phyloP scores from a whole-genome alignment of 2,113 vertebrate species.

The Notiomystis cincta region DNA sequence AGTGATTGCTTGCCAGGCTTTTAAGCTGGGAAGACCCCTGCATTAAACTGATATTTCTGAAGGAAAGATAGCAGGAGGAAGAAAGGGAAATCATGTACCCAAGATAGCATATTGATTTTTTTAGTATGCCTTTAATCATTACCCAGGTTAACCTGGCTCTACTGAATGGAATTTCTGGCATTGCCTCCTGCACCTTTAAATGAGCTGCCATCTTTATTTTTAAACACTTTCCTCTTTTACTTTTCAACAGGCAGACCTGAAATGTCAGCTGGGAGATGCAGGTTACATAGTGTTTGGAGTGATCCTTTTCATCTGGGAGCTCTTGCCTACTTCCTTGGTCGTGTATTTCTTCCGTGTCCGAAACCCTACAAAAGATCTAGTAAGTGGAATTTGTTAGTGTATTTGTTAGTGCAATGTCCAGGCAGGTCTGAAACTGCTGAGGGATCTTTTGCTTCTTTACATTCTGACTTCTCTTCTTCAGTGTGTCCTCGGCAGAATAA shows the following conservation, averaged over 20 bases:
- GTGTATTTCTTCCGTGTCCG: conserved; percentile 96
- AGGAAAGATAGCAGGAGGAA: neutral
- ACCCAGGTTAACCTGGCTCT: neutral
- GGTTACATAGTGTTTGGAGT: conserved; percentile 93
- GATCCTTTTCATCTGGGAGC: conserved; percentile 94
- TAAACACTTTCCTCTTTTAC: neutral
- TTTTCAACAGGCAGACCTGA: conserved; percentile 86
- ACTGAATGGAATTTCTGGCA: neutral
- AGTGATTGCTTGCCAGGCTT: neutral
- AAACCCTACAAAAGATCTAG: conserved; percentile 83
- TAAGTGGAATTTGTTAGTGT: conserved; percentile 61
- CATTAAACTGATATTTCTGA: neutral
- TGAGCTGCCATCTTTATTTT: neutral
- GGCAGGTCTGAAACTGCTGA: neutral
- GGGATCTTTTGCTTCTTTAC: neutral
- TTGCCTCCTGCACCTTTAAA: neutral
- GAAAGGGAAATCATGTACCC: neutral
- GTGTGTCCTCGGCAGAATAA: neutral
- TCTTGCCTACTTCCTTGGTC: conserved; percentile 91
- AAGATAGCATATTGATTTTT: neutral
- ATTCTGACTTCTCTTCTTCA: neutral
- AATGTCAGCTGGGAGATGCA: conserved; percentile 86
- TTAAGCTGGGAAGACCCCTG: neutral
- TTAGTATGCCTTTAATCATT: neutral
- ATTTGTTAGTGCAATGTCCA: neutral